These are phyloP conservation scores for Leptinotarsa texana DNA, from an alignment of 1,140 invertebrate genomes.

Conservation along the genomic window DNA sequence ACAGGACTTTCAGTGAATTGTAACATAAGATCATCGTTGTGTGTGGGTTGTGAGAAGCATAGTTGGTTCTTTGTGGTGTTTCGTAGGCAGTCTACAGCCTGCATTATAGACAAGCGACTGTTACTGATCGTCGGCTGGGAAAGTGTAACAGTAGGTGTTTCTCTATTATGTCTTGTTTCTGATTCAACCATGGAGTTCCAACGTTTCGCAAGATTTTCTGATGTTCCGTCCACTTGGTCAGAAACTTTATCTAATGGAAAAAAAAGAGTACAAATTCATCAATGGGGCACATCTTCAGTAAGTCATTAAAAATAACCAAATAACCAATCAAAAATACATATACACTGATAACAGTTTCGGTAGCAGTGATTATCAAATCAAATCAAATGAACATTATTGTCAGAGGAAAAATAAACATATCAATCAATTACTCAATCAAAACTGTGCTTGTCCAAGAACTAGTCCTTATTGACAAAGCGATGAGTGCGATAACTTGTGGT, in stretches of 20 bases:
- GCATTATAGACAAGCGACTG: slow-evolving; percentile 33
- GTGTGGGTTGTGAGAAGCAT: slow-evolving; percentile 86
- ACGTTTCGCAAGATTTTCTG: slow-evolving; percentile 33
- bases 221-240: slow-evolving; percentile 28
- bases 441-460: too few relatives aligned
- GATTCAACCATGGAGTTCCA: slow-evolving; percentile 43
- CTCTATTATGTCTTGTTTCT: slow-evolving; percentile 40
- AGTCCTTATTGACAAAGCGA: too few relatives aligned
- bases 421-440: too few relatives aligned
- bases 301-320: too few relatives aligned
- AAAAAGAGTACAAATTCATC: too few relatives aligned
- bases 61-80: slow-evolving; percentile 55
- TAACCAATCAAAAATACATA: too few relatives aligned
- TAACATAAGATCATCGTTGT: slow-evolving; percentile 79
- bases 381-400: too few relatives aligned
- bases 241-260: slow-evolving; percentile 17
- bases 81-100: slow-evolving; percentile 37
- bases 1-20: slow-evolving; percentile 65
- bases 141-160: slow-evolving; percentile 43
- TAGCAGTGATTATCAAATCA: too few relatives aligned
- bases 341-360: too few relatives aligned
- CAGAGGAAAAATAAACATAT: too few relatives aligned
- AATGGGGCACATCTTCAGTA: too few relatives aligned
- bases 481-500: too few relatives aligned
- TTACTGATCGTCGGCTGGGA: slow-evolving; percentile 44